These are phyloP conservation scores for Platynereis dumerilii DNA, from an alignment of 2,888 invertebrate species.

Conservation along the genomic window DNA sequence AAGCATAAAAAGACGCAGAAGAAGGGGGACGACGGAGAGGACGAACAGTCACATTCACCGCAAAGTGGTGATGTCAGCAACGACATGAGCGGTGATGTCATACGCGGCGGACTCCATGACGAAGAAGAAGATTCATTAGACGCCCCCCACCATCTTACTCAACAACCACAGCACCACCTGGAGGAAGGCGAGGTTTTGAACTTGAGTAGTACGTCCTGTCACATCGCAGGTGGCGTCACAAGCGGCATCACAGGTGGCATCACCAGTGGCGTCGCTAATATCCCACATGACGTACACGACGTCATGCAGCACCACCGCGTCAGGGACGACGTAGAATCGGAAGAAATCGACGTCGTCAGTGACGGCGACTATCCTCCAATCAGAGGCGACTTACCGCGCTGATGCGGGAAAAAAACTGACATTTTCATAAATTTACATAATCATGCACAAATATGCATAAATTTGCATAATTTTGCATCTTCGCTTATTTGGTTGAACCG, in stretches of 20 bases:
- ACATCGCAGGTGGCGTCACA: conserved; percentile 6
- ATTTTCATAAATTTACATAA: no score
- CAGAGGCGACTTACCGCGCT: no score
- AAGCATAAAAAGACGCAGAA: conserved; percentile 63
- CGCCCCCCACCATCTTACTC: not conserved
- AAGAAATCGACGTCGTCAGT: conserved; percentile 27
- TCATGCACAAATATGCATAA: no score
- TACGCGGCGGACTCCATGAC: not conserved
- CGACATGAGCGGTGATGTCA: conserved; percentile 13
- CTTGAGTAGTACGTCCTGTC: not conserved
- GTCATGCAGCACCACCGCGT: no score
- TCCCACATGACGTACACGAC: no score
- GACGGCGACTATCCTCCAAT: conserved; percentile 10
- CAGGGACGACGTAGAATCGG: conserved; percentile 7
- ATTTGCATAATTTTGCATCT: no score
- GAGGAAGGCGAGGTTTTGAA: not conserved
- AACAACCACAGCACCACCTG: conserved; percentile 1
- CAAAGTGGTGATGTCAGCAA: conserved; percentile 1
- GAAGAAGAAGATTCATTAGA: not conserved
- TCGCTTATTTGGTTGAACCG: no score
- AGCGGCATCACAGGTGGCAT: no score
- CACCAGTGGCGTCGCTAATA: no score
- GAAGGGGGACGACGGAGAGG: conserved; percentile 37
- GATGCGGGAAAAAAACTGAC: no score
- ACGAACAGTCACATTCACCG: conserved; percentile 1